Evolutionary conservation across 2,113 vertebrate genomes (phyloP), one percentile per base, ranked within the genome.

Genomic region (Platycercus adscitus): DNA sequence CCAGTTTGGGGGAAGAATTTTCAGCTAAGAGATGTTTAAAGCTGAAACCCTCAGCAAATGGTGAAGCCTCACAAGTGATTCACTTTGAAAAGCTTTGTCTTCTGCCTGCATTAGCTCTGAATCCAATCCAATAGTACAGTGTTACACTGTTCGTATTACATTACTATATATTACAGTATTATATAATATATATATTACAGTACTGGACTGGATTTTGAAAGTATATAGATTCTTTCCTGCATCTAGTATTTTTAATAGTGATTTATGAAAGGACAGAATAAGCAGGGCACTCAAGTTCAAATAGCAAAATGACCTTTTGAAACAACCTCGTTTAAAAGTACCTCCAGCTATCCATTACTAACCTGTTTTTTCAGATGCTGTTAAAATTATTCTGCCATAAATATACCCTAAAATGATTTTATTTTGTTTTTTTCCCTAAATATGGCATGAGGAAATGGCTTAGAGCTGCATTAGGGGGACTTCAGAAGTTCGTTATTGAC

Each of bases 391-490:
- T 82, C 49, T 63, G 26, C 55, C 49, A 37, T 46, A 82, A 86
- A 68, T 46, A 43, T 28, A 17, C n/a, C 52, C 39, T 52, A 52
- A 64, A 82, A 73, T 78, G 11, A 6, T 55, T 23, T 21, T n/a
- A 2, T 20, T 55, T 56, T 1, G 39, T 9, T n/a, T 80, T 47
- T 71, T 37, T 4, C 10, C 11, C 53, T 0, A 0, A 80, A 35
- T n/a, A 31, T 17, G 68, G 11, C 52, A 60, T 1, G 0, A 18
- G 52, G 28, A 39, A 73, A 46, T 25, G 46, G 39, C 76, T 91
- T 75, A 75, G 17, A 43, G n/a, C 46, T 61, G n/a, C 25, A 39
- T 58, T 24, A 44, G 33, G 35, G 35, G 37, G 19, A 72, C 37
- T 52, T 66, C 28, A 39, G 44, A 55, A 43, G 17, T 4, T 61